Percentiles rank a stretch among this genome's conserved stretches.
Evolutionary conservation across 2,113 vertebrate genomes (phyloP).

Genomic region (Oncorhynchus keta): DNA sequence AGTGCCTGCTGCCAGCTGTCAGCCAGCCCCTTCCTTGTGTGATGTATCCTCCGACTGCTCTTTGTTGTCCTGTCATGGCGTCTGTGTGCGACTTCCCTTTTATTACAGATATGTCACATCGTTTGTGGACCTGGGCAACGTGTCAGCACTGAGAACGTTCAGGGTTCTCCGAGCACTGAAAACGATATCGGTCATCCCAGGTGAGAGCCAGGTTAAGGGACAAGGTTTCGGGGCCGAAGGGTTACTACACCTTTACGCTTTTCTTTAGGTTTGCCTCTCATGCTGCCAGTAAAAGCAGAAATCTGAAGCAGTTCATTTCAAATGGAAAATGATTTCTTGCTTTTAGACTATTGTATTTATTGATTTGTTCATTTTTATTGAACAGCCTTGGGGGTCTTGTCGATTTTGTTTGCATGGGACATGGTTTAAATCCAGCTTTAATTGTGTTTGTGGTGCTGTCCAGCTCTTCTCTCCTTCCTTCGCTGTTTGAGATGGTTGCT

Average conservation of each 20-base stretch:
- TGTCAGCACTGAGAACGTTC: slow-evolving; percentile 89
- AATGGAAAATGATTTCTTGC: slow-evolving; percentile 20
- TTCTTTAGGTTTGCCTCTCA: slow-evolving; percentile 62
- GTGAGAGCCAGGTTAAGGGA: slow-evolving; percentile 79
- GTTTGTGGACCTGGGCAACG: slow-evolving; percentile 84
- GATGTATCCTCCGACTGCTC: slow-evolving; percentile 65
- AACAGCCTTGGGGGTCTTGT: slow-evolving; percentile 80
- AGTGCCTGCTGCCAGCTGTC: slow-evolving; percentile 69
- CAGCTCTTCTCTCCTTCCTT: slow-evolving; percentile 68
- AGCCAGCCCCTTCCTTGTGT: slow-evolving; percentile 57
- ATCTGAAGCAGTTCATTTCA: slow-evolving; percentile 50
- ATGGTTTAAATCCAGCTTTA: slow-evolving; percentile 72
- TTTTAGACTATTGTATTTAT: slow-evolving; percentile 62
- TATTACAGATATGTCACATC: slow-evolving; percentile 89
- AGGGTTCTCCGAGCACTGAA: slow-evolving; percentile 88
- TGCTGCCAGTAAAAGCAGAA: slow-evolving; percentile 62
- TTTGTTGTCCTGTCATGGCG: slow-evolving; percentile 80
- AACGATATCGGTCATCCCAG: slow-evolving; percentile 90
- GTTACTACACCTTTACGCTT: slow-evolving; percentile 40
- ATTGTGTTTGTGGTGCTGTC: slow-evolving; percentile 72
- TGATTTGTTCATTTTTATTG: slow-evolving; percentile 26
- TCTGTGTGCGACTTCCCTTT: slow-evolving; percentile 81
- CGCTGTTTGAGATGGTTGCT: slow-evolving; percentile 13
- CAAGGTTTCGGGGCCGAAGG: slow-evolving; percentile 16
- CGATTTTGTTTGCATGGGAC: slow-evolving; percentile 77